A percentile compares a stretch with the other conserved stretches of the same genome.
These are phyloP conservation scores for Adineta ricciae DNA, from an alignment of 2,888 invertebrate genomes.

Conservation along the genomic window DNA sequence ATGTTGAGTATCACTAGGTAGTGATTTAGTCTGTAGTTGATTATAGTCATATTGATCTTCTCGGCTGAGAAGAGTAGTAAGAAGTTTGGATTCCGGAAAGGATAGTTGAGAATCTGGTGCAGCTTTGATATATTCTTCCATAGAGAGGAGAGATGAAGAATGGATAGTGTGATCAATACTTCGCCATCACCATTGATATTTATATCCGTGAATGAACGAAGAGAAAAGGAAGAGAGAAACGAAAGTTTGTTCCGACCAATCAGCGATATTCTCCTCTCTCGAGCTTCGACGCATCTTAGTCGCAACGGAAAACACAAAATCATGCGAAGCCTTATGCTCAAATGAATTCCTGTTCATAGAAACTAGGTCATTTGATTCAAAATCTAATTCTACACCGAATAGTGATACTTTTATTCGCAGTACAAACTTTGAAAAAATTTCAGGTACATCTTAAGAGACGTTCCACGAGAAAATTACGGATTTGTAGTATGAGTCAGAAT, in stretches of 20 bases:
- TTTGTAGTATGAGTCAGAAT: no score
- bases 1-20: background rate
- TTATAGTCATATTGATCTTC: background rate
- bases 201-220: background rate
- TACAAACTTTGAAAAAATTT: no score
- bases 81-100: background rate
- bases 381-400: no score
- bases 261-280: no score
- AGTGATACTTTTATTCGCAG: no score
- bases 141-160: background rate
- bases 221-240: background rate
- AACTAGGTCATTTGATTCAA: no score
- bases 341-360: no score
- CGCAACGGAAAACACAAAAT: no score
- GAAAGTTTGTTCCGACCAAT: background rate
- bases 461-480: no score
- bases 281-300: no score
- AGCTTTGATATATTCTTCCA: background rate
- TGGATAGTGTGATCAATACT: background rate
- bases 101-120: background rate
- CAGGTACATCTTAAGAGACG: no score
- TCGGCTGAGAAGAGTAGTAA: background rate
- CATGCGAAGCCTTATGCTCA: no score
- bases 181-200: background rate
- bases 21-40: background rate